These are phyloP conservation scores for Xiphias gladius DNA, from an alignment of 2,113 vertebrate species.

Conservation along the genomic window DNA sequence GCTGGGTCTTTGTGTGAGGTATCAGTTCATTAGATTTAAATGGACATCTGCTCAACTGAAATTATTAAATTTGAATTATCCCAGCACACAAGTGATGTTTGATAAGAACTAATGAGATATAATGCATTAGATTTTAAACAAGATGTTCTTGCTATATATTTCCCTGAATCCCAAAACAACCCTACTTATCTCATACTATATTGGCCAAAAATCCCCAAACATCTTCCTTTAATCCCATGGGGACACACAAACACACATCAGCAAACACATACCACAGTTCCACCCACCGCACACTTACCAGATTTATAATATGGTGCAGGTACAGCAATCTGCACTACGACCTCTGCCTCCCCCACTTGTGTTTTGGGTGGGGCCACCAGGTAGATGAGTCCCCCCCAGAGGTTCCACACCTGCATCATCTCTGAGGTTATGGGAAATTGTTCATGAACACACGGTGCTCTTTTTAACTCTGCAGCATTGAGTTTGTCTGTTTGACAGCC, in stretches of 20 bases:
- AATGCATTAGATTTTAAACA: too few relatives aligned
- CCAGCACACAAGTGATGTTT: too few relatives aligned
- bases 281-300: constrained; percentile 61
- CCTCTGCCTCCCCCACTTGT: constrained; percentile 56
- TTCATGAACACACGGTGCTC: constrained; percentile 72
- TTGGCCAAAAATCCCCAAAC: background rate
- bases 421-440: constrained; percentile 64
- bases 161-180: background rate
- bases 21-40: too few relatives aligned
- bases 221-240: background rate
- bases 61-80: too few relatives aligned
- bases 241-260: background rate
- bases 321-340: constrained; percentile 77
- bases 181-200: background rate
- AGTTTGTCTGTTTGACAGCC: constrained; percentile 84
- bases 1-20: too few relatives aligned
- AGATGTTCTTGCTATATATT: background rate
- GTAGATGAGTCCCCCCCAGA: constrained; percentile 85
- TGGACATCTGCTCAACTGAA: too few relatives aligned
- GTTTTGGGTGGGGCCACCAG: constrained; percentile 77
- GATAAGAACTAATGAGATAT: too few relatives aligned
- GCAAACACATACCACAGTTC: background rate
- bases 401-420: constrained; percentile 77
- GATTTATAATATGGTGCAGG: constrained; percentile 83
- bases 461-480: constrained; percentile 58